Conservation (phyloP, 2,113 vertebrate species). For the Ochotona curzoniae region DNA sequence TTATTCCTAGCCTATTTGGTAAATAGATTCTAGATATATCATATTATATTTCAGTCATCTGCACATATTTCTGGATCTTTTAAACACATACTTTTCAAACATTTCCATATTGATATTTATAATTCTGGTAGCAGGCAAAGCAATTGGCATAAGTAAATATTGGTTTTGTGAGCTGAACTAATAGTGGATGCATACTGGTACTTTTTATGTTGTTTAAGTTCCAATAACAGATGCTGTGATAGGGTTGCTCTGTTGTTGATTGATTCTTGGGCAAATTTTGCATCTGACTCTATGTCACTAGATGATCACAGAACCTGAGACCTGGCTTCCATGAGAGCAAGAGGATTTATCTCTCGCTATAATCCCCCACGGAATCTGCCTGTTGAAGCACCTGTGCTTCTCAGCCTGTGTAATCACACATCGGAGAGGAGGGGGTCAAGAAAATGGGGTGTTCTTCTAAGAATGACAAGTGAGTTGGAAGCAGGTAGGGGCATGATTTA, state of each 20-base stretch:
- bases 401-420: not conserved
- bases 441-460: not conserved
- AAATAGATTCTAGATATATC: not conserved
- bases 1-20: not conserved
- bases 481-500: not conserved
- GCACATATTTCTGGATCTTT: not conserved
- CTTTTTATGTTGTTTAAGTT: not conserved
- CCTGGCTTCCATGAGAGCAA: not conserved
- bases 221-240: not conserved
- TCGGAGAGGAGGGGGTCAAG: not conserved
- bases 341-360: not conserved
- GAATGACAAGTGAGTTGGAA: not conserved
- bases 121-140: not conserved
- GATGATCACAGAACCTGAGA: not conserved
- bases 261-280: not conserved
- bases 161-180: not conserved
- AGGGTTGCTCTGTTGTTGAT: too few relatives aligned
- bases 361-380: not conserved
- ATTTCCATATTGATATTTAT: not conserved
- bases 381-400: not conserved
- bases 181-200: not conserved
- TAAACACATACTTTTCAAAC: not conserved
- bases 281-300: not conserved
- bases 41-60: not conserved
- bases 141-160: not conserved